Evolutionary conservation across 1,140 invertebrate species (phyloP), one percentile per base, ranked within the genome.

Genomic region (Orchesella cincta): DNA sequence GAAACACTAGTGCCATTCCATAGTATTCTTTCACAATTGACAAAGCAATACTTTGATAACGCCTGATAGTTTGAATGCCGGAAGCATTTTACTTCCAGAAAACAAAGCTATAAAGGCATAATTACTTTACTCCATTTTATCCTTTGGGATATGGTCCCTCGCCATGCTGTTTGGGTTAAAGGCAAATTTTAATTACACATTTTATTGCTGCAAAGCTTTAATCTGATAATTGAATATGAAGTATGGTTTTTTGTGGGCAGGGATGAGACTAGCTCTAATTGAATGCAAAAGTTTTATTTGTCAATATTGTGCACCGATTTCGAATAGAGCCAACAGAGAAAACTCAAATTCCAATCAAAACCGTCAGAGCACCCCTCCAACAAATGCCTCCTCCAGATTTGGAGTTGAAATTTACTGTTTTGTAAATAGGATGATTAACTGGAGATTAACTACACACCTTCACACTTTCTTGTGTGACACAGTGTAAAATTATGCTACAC

Each of bases 61-160:
- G 91, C 93, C 0, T 86, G 90, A 8, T 83, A 83, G 12, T 96
- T 91, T 83, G 88, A 90, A n/a, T n/a, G n/a, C 82, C 94, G 94
- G 0, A 91, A 93, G 62, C 86, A 93, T 79, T 94, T 94, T 84
- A 85, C 83, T n/a, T 1, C 86, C 88, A 5, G 86, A 85, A 74
- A 85, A 86, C 14, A 85, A 85, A 26, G 79, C 80, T 2, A 83
- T n/a, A 87, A 35, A 84, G 85, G 70, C 73, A 78, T 14, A 82
- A 85, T 0, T 88, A 82, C n/a, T n/a, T n/a, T n/a, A n/a, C n/a
- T 71, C 84, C 84, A 0, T 92, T 89, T 81, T 84, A 91, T 77
- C 91, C 91, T 1, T 92, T 93, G 83, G 91, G 90, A 23, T 89
- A 89, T 75, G 92, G 85, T 8, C 88, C 89, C 1, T n/a, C n/a